phyloP scores from a whole-genome alignment of 2,113 vertebrate species.

The Microtus pennsylvanicus region DNA sequence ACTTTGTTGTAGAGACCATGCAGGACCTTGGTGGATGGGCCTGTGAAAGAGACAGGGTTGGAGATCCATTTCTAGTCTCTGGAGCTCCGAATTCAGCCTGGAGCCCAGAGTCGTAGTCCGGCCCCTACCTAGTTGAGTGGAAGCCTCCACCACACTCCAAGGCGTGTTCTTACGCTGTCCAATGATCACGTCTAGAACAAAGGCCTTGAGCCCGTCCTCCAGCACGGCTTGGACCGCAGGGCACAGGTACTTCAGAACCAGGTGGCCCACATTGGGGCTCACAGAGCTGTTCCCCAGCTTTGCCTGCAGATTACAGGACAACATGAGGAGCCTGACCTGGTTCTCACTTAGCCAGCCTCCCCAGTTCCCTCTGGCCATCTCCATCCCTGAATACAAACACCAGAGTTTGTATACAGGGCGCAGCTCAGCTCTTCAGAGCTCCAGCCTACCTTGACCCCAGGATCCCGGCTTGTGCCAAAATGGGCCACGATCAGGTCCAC shows the following conservation, averaged over 20 bases:
- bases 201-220: slow-evolving; percentile 95
- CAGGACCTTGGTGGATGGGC: slow-evolving; percentile 95
- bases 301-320: slow-evolving; percentile 86
- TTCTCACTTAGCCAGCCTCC: not conserved
- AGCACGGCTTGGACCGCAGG: slow-evolving; percentile 94
- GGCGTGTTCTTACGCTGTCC: slow-evolving; percentile 95
- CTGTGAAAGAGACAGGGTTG: slow-evolving; percentile 80
- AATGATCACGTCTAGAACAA: slow-evolving; percentile 95
- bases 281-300: slow-evolving; percentile 98
- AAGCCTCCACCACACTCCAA: slow-evolving; percentile 97
- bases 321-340: not conserved
- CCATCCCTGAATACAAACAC: not conserved
- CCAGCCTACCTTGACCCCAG: slow-evolving; percentile 93
- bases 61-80: not conserved
- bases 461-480: slow-evolving; percentile 96
- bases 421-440: not conserved
- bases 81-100: not conserved
- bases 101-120: not conserved
- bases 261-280: slow-evolving; percentile 97
- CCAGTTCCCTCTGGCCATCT: not conserved
- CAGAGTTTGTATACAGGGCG: not conserved
- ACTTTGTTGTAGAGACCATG: slow-evolving; percentile 94
- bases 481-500: slow-evolving; percentile 98
- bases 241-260: slow-evolving; percentile 98
- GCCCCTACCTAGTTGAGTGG: slow-evolving; percentile 93